Evolutionary conservation across 92 coral and sea anemone genomes (phyloP).

Genomic region (Parazoanthus swiftii): DNA sequence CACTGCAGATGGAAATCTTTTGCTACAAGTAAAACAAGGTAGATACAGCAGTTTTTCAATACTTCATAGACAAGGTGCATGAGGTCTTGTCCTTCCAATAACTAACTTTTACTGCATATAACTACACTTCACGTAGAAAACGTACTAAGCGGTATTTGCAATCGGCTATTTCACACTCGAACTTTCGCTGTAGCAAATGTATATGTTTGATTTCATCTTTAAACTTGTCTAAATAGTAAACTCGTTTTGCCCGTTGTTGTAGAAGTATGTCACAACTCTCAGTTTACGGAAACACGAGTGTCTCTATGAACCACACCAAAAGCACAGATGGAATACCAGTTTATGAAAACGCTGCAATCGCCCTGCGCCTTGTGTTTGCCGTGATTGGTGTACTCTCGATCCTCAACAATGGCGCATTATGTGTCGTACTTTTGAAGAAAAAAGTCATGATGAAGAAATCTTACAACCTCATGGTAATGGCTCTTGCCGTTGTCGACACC

Average conservation of each 20-base stretch:
- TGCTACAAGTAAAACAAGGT: neutral
- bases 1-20: no score
- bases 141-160: no score
- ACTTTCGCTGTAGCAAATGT: neutral
- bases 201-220: neutral
- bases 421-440: neutral
- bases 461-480: neutral
- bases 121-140: no score
- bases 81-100: neutral
- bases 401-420: conserved; percentile 1
- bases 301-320: neutral
- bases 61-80: neutral
- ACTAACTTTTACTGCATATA: no score
- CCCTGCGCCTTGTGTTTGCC: neutral
- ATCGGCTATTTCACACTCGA: no score
- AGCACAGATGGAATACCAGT: neutral
- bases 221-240: no score
- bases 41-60: neutral
- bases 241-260: neutral
- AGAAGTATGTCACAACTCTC: neutral
- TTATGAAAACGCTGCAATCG: neutral
- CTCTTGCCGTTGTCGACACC: conserved; percentile 9
- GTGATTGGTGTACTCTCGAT: neutral
- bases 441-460: conserved; percentile 7
- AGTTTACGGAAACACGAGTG: neutral